A percentile compares a stretch with the other conserved stretches of the same genome.
Evolutionary conservation across 2,797 vertebrate species (phyloP).

Genomic region (Argya squamiceps): DNA sequence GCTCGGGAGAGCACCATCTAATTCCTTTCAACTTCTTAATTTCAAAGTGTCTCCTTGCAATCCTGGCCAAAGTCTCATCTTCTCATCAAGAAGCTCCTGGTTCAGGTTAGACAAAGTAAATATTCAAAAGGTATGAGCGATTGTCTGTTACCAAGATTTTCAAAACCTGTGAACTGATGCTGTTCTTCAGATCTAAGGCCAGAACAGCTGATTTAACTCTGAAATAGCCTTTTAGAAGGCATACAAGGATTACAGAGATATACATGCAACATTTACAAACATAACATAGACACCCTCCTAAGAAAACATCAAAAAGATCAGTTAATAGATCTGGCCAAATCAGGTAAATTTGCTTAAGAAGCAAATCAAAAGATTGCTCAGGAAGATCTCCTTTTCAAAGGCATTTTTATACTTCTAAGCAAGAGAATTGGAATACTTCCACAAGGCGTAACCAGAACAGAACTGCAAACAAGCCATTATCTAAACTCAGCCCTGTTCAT

Average conservation of each 20-base stretch:
- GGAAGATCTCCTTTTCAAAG: conserved; percentile 6
- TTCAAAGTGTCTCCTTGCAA: background rate
- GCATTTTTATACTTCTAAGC: conserved; percentile 4
- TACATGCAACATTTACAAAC: background rate
- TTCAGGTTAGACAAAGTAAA: conserved; percentile 21
- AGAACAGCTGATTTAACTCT: conserved; percentile 24
- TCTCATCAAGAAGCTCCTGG: background rate
- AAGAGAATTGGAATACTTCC: background rate
- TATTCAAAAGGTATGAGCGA: background rate
- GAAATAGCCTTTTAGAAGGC: background rate
- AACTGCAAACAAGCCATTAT: background rate
- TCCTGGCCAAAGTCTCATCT: background rate
- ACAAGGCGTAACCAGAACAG: background rate
- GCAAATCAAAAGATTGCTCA: background rate
- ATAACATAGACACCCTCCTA: background rate
- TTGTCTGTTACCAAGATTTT: background rate
- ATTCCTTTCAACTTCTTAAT: conserved; percentile 8
- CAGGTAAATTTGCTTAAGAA: background rate
- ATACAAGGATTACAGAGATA: background rate
- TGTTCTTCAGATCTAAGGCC: conserved; percentile 22
- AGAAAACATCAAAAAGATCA: conserved; percentile 31
- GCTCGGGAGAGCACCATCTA: background rate
- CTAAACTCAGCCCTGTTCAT: conserved; percentile 1
- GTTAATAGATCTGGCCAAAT: conserved; percentile 23
- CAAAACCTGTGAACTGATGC: background rate